Conservation (phyloP, 92 coral and sea anemone species). For the Actinostola sp. region DNA sequence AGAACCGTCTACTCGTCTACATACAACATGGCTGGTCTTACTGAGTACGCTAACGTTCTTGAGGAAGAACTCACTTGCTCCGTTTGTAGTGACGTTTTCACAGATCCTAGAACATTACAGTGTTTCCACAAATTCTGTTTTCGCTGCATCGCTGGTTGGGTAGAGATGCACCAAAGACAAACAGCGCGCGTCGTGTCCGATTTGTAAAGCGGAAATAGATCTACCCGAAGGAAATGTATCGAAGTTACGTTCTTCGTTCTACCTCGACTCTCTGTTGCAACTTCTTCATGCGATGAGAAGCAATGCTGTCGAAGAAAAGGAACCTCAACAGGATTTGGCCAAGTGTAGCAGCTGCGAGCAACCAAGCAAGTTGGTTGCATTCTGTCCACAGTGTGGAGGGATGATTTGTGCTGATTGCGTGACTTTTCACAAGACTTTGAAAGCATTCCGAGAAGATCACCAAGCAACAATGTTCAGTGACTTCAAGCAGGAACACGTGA, state of each 20-base stretch:
- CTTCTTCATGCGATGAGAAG: constrained; percentile 13
- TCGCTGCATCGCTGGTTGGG: constrained; percentile 7
- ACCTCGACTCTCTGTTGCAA: constrained; percentile 3
- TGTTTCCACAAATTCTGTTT: constrained; percentile 24
- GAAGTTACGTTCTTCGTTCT: constrained; percentile 17
- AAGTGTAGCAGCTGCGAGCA: constrained; percentile 17
- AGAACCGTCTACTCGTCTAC: neutral
- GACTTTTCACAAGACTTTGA: neutral
- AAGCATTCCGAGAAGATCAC: constrained; percentile 5
- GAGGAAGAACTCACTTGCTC: constrained; percentile 39
- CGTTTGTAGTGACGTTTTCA: constrained; percentile 14
- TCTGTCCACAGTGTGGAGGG: constrained; percentile 18
- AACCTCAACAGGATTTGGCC: neutral
- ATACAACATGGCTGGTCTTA: constrained; percentile 5
- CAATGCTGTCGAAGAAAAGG: neutral
- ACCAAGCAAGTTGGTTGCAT: neutral
- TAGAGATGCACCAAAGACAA: neutral
- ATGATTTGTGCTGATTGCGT: constrained; percentile 16
- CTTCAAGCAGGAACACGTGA: constrained; percentile 8
- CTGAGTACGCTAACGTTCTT: constrained; percentile 3
- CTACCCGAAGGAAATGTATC: constrained; percentile 7
- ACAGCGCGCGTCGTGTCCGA: constrained; percentile 8
- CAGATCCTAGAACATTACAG: constrained; percentile 17
- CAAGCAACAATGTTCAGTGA: neutral
- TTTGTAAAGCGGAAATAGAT: neutral